A percentile compares a stretch with the other conserved stretches of the same genome.
phyloP scores from a whole-genome alignment of 2,113 vertebrate genomes.

The Eulemur rufifrons region DNA sequence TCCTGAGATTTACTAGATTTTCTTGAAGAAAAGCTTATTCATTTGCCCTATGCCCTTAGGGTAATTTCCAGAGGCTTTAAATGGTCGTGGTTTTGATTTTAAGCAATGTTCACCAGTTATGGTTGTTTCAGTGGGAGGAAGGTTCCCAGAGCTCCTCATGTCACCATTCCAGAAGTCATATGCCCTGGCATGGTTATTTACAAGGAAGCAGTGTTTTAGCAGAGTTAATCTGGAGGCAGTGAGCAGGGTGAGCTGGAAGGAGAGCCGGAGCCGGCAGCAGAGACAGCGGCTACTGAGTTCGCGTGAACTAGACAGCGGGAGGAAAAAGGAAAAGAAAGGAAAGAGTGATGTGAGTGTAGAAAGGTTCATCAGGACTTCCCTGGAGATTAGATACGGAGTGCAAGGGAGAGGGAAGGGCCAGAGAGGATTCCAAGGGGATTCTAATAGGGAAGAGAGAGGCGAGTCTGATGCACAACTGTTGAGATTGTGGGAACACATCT shows the following conservation, averaged over 20 bases:
- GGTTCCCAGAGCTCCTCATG: background rate
- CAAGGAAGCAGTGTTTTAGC: background rate
- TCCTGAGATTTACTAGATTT: background rate
- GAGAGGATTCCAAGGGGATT: background rate
- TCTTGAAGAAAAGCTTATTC: background rate
- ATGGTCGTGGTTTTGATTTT: background rate
- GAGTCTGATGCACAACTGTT: background rate
- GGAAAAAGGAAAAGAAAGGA: background rate
- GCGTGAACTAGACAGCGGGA: background rate
- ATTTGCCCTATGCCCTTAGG: background rate
- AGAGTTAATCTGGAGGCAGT: background rate
- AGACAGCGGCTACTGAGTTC: background rate
- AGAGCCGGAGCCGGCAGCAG: background rate
- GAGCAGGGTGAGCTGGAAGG: background rate
- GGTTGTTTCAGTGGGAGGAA: background rate
- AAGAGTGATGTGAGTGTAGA: background rate
- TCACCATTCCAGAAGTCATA: background rate
- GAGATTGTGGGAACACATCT: background rate
- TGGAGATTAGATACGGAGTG: background rate
- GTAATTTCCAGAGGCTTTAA: background rate
- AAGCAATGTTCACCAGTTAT: background rate
- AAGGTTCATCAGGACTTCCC: background rate
- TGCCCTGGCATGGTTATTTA: background rate
- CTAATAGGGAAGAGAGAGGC: background rate
- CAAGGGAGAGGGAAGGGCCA: background rate